Evolutionary conservation across 1,140 invertebrate genomes (phyloP).

Genomic region (Rhynchophorus ferrugineus): DNA sequence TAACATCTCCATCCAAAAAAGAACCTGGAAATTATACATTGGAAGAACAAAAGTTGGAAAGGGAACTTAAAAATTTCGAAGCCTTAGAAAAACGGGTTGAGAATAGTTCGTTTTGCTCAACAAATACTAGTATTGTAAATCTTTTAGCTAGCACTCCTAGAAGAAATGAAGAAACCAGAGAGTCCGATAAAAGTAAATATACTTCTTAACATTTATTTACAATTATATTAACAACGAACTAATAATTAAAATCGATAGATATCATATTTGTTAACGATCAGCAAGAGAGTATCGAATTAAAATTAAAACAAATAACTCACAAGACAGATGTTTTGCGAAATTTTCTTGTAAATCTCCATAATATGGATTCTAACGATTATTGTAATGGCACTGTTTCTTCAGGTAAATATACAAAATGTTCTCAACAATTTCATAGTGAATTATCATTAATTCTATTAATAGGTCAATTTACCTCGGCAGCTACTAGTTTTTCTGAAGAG

Average conservation of each 20-base stretch:
- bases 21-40: conserved; percentile 2
- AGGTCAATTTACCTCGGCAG: conserved; percentile 2
- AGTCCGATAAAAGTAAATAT: not conserved
- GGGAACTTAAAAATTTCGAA: conserved; percentile 56
- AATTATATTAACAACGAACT: too few relatives aligned
- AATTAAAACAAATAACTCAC: conserved; percentile 17
- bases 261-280: conserved; percentile 5
- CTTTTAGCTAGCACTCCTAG: conserved; percentile 35
- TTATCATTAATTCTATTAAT: too few relatives aligned
- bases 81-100: conserved; percentile 59
- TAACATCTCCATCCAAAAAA: not conserved
- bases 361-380: conserved; percentile 1
- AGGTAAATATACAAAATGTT: too few relatives aligned
- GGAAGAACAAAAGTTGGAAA: conserved; percentile 22
- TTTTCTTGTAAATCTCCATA: conserved; percentile 15
- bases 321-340: conserved; percentile 20
- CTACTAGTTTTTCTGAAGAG: conserved; percentile 22
- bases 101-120: conserved; percentile 63
- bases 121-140: conserved; percentile 44
- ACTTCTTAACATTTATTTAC: not conserved
- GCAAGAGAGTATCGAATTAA: conserved; percentile 10
- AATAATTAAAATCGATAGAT: too few relatives aligned
- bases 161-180: conserved; percentile 12
- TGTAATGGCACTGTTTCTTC: not conserved
- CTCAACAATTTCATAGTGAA: too few relatives aligned